Base-by-base conservation (phyloP, 2,797 vertebrate species). In the Sebastes elongatus region DNA sequence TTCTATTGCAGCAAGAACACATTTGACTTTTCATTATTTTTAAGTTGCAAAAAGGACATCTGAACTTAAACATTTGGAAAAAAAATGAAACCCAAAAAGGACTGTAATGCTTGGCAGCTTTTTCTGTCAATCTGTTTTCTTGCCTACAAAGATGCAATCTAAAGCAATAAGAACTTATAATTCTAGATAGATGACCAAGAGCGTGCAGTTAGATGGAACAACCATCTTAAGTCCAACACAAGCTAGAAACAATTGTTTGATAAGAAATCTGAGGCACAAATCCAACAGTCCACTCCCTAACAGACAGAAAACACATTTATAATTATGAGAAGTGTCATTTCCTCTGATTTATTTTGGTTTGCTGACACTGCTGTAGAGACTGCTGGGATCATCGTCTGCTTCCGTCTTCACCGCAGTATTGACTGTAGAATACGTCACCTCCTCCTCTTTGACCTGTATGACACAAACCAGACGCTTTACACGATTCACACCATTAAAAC, bases 391-490 rank as follows among this genome's bases (percentile, higher is more conserved):
- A 20, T 1, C 3, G 8, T 56, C 22, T 18, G n/a, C 32, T 20
- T 38, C 68, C 3, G 6, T 9, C 52, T 1, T 22, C 32, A 10
- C 3, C 2, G 0, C 2, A 61, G 33, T 52, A 16, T 25, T 81
- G 64, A 85, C n/a, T 10, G 78, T 10, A 5, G 74, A 78, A 42
- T 85, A 85, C 3, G 30, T 79, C 33, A 76, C 75, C 1, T 20
- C 9, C 20, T 74, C 71, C 10, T 63, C 4, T 62, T n/a, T 55
- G 6, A 16, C 23, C 83, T 85, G 69, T 0, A 2, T 4, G 46
- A 57, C 46, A 75, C 32, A 66, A 23, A 32, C 10, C 11, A 1
- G 25, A 71, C 23, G 30, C 22, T 30, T 22, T 13, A 27, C 6
- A 33, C 23, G 4, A 35, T 28, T 76, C 18, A 63, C 16, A 30